A percentile compares a stretch with the other conserved stretches of the same genome.
Conservation (phyloP, 2,888 invertebrate species). For the Drosophila tanythrix region DNA sequence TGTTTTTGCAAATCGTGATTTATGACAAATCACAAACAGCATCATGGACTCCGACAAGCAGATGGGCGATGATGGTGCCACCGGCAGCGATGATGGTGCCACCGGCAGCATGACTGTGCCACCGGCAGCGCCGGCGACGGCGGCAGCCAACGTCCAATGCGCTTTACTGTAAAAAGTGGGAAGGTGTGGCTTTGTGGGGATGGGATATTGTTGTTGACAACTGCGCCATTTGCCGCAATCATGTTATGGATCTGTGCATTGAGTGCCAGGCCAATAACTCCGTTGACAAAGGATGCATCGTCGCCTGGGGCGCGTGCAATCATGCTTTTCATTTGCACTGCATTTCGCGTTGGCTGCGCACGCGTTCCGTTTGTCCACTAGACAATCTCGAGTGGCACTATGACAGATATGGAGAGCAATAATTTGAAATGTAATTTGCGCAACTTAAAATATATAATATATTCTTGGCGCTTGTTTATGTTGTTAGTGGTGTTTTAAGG, state of each 20-base stretch:
- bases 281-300: slow-evolving; percentile 14
- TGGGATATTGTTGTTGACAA: slow-evolving; percentile 40
- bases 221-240: slow-evolving; percentile 52
- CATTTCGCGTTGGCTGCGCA: slow-evolving; percentile 46
- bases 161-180: slow-evolving; percentile 26
- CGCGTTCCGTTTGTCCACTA: slow-evolving; percentile 38
- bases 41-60: background rate
- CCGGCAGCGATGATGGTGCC: background rate
- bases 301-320: slow-evolving; percentile 48
- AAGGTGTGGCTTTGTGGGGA: slow-evolving; percentile 18
- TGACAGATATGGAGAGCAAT: slow-evolving; percentile 24
- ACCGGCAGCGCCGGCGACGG: background rate
- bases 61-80: background rate
- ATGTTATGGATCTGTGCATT: slow-evolving; percentile 47
- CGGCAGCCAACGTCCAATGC: background rate
- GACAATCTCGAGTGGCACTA: slow-evolving; percentile 50
- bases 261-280: slow-evolving; percentile 44
- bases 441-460: background rate
- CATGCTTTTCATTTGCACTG: slow-evolving; percentile 53
- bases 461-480: background rate
- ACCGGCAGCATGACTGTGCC: background rate
- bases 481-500: background rate
- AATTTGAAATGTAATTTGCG: background rate
- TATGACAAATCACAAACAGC: background rate
- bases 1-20: background rate